Evolutionary conservation across 1,140 invertebrate species (phyloP), one percentile per base, ranked within the genome.

Genomic region (Frieseomelitta varia): DNA sequence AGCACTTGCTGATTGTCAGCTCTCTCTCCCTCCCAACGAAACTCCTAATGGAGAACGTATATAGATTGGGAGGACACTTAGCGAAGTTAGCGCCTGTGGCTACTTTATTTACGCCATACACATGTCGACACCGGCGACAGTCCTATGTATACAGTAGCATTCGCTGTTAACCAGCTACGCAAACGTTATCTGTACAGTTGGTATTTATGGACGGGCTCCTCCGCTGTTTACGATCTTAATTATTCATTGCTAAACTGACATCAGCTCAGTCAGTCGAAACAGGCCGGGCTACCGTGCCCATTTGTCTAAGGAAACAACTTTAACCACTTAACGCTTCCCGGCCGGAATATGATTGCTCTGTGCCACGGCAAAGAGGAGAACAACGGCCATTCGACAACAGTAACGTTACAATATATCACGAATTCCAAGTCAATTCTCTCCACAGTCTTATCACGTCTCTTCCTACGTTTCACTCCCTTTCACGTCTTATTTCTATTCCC

Each of bases 21-120:
- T 72, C 58, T 27, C 81, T 82, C 79, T 53, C 73, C n/a, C 58
- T 47, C 30, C 39, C n/a, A 63, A 8, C 78, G 74, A 85, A 78
- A 88, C 75, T 65, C 74, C 74, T 88, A 88, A 88, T 85, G 84
- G 87, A 30, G 21, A 88, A 75, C 85, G 81, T 71, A 87, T 85
- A 90, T 86, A 91, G 86, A 88, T 91, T 88, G 87, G 85, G 83
- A 87, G 81, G 82, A 77, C 87, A 91, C 87, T 90, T 90, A 90
- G 89, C 86, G 72, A 47, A 85, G 86, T 91, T 92, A 91, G 82
- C 88, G 85, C 86, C 75, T 67, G 81, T 69, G 84, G 88, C 90
- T 90, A 91, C 88, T 90, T 91, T 91, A 91, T 90, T 91, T 91
- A 91, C 90, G 90, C 90, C 74, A 56, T 84, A 76, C 83, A 85